These are phyloP conservation scores for Nannobrachium achirus DNA, from an alignment of 2,113 vertebrate species.

Conservation along the genomic window DNA sequence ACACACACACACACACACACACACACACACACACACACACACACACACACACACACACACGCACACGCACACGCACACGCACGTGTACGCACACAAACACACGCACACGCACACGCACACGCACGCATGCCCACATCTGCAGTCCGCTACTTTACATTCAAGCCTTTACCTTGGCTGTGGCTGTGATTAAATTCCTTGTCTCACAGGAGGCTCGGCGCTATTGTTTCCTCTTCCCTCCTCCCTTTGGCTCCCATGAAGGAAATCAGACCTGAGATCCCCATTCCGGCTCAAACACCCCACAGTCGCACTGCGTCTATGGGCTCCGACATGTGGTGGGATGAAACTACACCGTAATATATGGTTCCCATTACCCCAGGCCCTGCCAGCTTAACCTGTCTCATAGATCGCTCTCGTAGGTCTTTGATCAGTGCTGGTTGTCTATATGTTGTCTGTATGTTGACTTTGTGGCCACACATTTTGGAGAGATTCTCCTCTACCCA, in stretches of 20 bases:
- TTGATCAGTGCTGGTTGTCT: constrained; percentile 29
- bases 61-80: constrained; percentile 22
- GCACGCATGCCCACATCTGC: too few relatives aligned
- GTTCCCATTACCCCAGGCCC: constrained; percentile 62
- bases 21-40: too few relatives aligned
- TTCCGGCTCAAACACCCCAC: constrained; percentile 49
- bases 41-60: constrained; percentile 22
- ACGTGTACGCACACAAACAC: too few relatives aligned
- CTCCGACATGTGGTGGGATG: constrained; percentile 53
- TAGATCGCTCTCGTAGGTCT: constrained; percentile 53
- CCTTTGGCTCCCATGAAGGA: constrained; percentile 63
- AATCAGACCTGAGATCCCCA: constrained; percentile 70
- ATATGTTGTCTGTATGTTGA: constrained; percentile 31
- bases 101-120: too few relatives aligned
- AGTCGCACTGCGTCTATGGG: constrained; percentile 62
- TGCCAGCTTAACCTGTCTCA: constrained; percentile 61
- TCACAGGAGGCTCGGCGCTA: constrained; percentile 66
- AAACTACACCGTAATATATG: constrained; percentile 64
- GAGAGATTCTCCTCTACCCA: background rate
- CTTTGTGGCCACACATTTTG: constrained; percentile 14
- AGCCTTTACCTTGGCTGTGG: constrained; percentile 64
- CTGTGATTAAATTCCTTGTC: constrained; percentile 71
- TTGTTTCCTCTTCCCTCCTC: constrained; percentile 60
- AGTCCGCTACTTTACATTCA: constrained; percentile 68
- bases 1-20: background rate